These are phyloP conservation scores for Aegotheles bennettii DNA, from an alignment of 2,113 vertebrate genomes.

Conservation along the genomic window DNA sequence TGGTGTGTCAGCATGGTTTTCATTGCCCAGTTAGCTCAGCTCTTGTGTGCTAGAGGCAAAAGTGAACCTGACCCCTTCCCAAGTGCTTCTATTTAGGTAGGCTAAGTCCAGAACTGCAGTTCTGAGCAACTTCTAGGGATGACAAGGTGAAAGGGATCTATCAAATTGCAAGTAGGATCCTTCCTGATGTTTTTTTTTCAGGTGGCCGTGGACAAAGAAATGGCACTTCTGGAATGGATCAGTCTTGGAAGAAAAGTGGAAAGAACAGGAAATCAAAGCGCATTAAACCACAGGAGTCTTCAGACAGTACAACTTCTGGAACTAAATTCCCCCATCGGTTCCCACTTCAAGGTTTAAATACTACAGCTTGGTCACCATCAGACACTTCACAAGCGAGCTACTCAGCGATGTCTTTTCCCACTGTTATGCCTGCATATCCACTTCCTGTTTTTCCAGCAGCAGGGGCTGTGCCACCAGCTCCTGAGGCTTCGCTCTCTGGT, in stretches of 20 bases:
- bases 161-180: background rate
- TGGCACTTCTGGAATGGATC: slow-evolving; percentile 27
- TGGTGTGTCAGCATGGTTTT: background rate
- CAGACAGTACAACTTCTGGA: slow-evolving; percentile 81
- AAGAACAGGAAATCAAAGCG: slow-evolving; percentile 85
- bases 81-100: background rate
- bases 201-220: slow-evolving; percentile 59
- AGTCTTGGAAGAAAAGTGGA: slow-evolving; percentile 72
- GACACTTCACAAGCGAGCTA: slow-evolving; percentile 84
- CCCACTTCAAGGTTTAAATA: slow-evolving; percentile 81
- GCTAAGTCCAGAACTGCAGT: background rate
- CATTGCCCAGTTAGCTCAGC: background rate
- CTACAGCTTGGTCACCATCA: slow-evolving; percentile 87
- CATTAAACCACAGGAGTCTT: slow-evolving; percentile 83
- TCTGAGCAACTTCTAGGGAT: background rate
- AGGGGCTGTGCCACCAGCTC: slow-evolving; percentile 42
- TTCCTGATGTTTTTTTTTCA: background rate
- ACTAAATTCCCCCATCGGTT: slow-evolving; percentile 72
- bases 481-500: slow-evolving; percentile 60
- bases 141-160: background rate
- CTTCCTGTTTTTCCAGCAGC: slow-evolving; percentile 77
- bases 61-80: background rate
- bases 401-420: slow-evolving; percentile 78
- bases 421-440: slow-evolving; percentile 79
- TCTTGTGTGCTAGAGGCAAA: background rate